phyloP scores from a whole-genome alignment of 1,140 invertebrate species.

The Cydia fagiglandana region DNA sequence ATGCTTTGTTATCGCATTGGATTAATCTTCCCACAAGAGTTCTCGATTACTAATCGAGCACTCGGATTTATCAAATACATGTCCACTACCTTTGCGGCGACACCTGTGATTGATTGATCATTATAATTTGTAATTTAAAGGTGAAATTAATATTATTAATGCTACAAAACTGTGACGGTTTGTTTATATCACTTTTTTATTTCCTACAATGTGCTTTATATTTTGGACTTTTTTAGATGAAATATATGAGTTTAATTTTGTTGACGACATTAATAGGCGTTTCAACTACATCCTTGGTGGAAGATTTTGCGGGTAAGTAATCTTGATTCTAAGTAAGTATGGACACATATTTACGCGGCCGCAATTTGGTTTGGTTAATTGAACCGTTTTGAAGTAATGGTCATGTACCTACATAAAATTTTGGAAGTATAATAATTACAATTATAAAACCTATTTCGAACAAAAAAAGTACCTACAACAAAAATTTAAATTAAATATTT shows the following conservation, averaged over 20 bases:
- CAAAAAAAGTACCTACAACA: no score
- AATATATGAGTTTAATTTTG: neutral
- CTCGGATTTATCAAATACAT: constrained; percentile 15
- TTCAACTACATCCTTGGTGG: neutral
- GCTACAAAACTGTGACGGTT: no score
- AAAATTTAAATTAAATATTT: no score
- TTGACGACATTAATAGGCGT: neutral
- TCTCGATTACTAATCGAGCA: constrained; percentile 12
- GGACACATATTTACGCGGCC: no score
- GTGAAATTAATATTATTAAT: neutral
- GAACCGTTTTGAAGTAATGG: no score
- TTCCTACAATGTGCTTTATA: neutral
- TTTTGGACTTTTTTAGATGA: neutral
- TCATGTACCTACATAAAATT: no score
- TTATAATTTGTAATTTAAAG: neutral
- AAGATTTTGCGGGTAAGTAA: neutral
- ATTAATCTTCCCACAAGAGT: constrained; percentile 16
- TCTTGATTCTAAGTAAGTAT: no score
- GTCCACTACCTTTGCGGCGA: neutral
- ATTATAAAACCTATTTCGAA: no score
- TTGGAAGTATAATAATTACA: no score
- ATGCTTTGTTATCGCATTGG: constrained; percentile 12
- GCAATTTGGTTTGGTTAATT: no score
- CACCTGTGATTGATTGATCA: neutral
- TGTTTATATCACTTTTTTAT: no score